Evolutionary conservation across 2,888 invertebrate species (phyloP), one percentile per base, ranked within the genome.

Genomic region (Brachyptera risi): DNA sequence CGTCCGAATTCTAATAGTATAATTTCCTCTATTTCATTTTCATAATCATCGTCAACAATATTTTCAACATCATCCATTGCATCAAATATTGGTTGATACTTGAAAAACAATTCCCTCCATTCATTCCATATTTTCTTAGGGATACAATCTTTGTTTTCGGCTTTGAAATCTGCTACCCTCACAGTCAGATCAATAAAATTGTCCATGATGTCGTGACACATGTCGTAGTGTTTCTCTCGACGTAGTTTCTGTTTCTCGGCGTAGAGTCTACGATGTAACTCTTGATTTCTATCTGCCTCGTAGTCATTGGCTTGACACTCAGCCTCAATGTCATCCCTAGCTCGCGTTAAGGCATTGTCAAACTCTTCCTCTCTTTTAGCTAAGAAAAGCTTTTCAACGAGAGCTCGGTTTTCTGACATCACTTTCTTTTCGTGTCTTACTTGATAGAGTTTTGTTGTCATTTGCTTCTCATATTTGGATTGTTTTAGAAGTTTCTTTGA

Each of bases 401-500:
- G 72, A 49, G 75, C 72, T 68, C 81, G 77, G 68, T 83, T 84
- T 56, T 78, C 74, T 1, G 78, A 71, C 65, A 86, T 76, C 65
- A 78, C 76, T 40, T 80, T 77, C 37, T 80, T 81, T 67, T 84
- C 80, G 54, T 81, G 77, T 58, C 83, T 80, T 0, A 84, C 79
- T 71, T 84, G 83, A 72, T 80, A 80, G 61, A 86, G 74, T 73
- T 84, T 83, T 37, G 80, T 79, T 50, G 81, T 77, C 76, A 86
- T 82, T 72, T 83, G 82, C 70, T 85, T 86, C 69, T 87, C 87
- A 71, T 82, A 85, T 47, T 79, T 76, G 0, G 85, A 83, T 63
- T 85, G 78, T 68, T 82, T 81, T 71, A 84, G 72, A 3, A 85
- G 77, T 67, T 81, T 83, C 60, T 77, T 77, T 0, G 80, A 78